Conservation (phyloP, 2,888 invertebrate species). For the Drosophila tripunctata region DNA sequence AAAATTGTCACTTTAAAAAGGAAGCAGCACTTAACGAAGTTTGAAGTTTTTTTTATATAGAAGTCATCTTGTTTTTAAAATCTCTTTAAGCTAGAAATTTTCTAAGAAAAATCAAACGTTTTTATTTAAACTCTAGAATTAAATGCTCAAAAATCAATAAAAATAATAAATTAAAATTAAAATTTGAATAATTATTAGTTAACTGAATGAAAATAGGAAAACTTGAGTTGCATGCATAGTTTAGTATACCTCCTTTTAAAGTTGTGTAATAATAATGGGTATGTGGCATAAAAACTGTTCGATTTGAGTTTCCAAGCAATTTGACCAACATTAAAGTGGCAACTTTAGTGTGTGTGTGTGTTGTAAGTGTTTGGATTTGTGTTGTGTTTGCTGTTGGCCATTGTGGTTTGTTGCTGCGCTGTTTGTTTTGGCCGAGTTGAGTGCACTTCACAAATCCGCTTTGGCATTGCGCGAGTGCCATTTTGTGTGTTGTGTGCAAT, state of each 20-base stretch:
- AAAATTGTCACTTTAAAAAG: too few relatives aligned
- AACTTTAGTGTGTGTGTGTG: conserved; percentile 6
- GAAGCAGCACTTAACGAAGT: too few relatives aligned
- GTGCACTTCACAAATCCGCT: conserved; percentile 37
- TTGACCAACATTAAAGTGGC: conserved; percentile 8
- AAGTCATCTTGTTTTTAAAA: too few relatives aligned
- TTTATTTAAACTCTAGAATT: too few relatives aligned
- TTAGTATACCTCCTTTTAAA: not conserved
- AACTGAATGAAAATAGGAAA: too few relatives aligned
- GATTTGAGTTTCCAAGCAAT: conserved; percentile 20
- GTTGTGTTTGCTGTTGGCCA: not conserved
- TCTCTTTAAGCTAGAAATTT: too few relatives aligned
- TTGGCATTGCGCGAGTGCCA: conserved; percentile 19
- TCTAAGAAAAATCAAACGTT: too few relatives aligned
- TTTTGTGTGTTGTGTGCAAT: conserved; percentile 26
- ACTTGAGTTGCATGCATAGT: too few relatives aligned
- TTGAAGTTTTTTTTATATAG: too few relatives aligned
- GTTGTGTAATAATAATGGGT: not conserved
- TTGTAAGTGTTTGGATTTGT: not conserved
- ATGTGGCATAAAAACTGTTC: conserved; percentile 5
- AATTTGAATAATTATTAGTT: too few relatives aligned
- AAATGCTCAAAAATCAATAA: too few relatives aligned
- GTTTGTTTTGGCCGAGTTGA: conserved; percentile 32
- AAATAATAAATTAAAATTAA: too few relatives aligned
- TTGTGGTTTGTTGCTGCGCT: conserved; percentile 25